These are phyloP conservation scores for Takifugu flavidus DNA, from an alignment of 2,113 vertebrate species.

Conservation along the genomic window DNA sequence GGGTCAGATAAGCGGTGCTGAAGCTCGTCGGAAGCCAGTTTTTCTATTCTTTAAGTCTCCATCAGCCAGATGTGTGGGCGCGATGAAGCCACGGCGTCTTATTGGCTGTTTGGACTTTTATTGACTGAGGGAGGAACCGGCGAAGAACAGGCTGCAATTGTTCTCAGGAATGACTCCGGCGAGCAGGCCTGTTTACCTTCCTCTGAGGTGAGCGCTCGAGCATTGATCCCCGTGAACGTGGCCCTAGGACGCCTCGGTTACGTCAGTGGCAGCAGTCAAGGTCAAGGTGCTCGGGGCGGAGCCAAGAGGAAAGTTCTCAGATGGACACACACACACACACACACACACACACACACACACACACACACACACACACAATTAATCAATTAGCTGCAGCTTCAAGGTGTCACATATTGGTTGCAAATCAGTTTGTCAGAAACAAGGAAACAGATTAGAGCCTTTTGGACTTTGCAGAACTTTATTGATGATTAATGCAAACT, in stretches of 20 bases:
- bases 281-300: conserved; percentile 9
- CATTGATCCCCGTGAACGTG: conserved; percentile 66
- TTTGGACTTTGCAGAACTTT: too few relatives aligned
- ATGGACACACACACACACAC: too few relatives aligned
- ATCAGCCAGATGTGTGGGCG: background rate
- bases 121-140: conserved; percentile 71
- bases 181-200: conserved; percentile 54
- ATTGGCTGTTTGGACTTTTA: conserved; percentile 48
- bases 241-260: conserved; percentile 9
- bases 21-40: too few relatives aligned
- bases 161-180: conserved; percentile 60
- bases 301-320: background rate
- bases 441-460: too few relatives aligned
- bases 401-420: too few relatives aligned
- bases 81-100: conserved; percentile 18
- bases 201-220: conserved; percentile 51
- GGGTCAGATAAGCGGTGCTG: too few relatives aligned
- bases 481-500: too few relatives aligned
- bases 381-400: too few relatives aligned
- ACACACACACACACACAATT: too few relatives aligned
- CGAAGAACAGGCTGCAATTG: conserved; percentile 71
- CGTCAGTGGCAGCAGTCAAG: conserved; percentile 21
- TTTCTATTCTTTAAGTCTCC: too few relatives aligned
- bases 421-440: too few relatives aligned
- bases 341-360: too few relatives aligned